A percentile compares a stretch with the other conserved stretches of the same genome.
Conservation (phyloP, 2,797 vertebrate species). For the Amazonetta brasiliensis region DNA sequence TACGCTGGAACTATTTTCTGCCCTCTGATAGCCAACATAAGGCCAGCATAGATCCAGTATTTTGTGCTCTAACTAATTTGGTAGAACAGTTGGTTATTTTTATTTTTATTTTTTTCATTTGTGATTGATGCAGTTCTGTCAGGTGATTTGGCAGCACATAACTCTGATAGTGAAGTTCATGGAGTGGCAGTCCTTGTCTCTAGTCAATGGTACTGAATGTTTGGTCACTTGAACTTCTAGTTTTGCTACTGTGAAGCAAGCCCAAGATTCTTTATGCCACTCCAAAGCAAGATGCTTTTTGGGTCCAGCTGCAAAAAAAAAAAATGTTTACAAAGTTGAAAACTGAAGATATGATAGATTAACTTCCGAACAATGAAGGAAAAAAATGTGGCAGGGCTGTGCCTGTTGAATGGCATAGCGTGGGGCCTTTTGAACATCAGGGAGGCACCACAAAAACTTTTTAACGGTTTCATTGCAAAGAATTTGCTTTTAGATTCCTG, state of each 20-base stretch:
- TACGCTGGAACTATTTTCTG: neutral
- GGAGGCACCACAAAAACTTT: neutral
- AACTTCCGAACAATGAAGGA: slow-evolving; percentile 46
- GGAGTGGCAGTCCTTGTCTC: neutral
- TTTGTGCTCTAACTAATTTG: neutral
- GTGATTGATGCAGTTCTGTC: neutral
- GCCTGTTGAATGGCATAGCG: neutral
- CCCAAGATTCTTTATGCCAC: neutral
- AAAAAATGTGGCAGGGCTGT: neutral
- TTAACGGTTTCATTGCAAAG: neutral
- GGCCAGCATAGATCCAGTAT: neutral
- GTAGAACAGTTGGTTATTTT: neutral
- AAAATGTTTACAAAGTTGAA: neutral
- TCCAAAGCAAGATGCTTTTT: neutral
- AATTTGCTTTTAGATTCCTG: slow-evolving; percentile 39
- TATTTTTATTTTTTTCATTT: neutral
- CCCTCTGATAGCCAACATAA: neutral
- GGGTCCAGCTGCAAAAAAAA: neutral
- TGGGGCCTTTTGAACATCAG: slow-evolving; percentile 12
- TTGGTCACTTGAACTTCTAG: neutral
- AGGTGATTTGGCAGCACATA: neutral
- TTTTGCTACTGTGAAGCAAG: neutral
- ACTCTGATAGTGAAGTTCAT: neutral
- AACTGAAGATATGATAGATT: neutral
- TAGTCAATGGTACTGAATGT: neutral